Evolutionary conservation across 2,113 vertebrate species (phyloP).

Genomic region (Istiophorus platypterus): DNA sequence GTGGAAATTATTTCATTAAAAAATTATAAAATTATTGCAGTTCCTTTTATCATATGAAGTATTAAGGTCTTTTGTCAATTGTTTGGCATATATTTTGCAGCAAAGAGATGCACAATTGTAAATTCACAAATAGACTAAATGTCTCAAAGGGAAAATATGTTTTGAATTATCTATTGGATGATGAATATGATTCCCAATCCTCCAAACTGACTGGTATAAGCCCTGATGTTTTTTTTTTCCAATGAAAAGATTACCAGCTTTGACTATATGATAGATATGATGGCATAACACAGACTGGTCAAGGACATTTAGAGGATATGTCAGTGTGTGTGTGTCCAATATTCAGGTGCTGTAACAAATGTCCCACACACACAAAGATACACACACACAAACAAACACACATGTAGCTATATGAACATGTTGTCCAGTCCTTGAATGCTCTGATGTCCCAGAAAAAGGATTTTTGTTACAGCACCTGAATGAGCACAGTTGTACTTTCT

Average conservation of each 20-base stretch:
- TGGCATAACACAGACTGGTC: slow-evolving; percentile 37
- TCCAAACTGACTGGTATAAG: slow-evolving; percentile 12
- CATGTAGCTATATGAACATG: slow-evolving; percentile 1
- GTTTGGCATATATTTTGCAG: not conserved
- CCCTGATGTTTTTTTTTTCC: slow-evolving; percentile 21
- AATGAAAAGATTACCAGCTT: slow-evolving; percentile 45
- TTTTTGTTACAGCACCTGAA: not conserved
- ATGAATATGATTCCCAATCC: slow-evolving; percentile 20
- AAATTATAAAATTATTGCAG: not conserved
- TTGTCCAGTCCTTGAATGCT: slow-evolving; percentile 9
- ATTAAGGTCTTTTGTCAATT: not conserved
- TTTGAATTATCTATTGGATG: not conserved
- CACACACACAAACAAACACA: not conserved
- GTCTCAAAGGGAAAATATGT: not conserved
- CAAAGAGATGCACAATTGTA: not conserved
- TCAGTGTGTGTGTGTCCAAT: too few species aligned
- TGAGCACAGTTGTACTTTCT: not conserved
- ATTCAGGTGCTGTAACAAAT: too few species aligned
- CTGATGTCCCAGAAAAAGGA: slow-evolving; percentile 16
- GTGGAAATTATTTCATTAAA: too few species aligned
- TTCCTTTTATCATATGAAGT: not conserved
- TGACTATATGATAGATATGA: slow-evolving; percentile 15
- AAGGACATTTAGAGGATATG: slow-evolving; percentile 49
- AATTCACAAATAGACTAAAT: not conserved
- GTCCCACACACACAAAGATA: too few species aligned